phyloP scores from a whole-genome alignment of 92 coral and sea anemone genomes.

The Palythoa heliodiscus region DNA sequence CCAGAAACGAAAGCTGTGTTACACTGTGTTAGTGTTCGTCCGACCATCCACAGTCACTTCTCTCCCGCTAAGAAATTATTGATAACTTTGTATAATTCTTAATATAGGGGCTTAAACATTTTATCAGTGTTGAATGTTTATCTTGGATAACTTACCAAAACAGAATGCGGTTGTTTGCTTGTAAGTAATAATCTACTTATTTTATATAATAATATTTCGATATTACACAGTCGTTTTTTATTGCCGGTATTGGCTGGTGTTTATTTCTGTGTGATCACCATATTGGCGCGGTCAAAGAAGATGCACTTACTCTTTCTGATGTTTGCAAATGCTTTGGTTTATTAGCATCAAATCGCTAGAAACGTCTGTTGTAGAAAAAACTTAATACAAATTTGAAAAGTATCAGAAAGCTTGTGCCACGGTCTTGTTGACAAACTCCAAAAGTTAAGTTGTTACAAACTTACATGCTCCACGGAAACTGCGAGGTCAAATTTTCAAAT shows the following conservation, averaged over 20 bases:
- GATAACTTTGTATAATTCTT: background rate
- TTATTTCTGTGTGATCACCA: background rate
- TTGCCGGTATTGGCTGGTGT: background rate
- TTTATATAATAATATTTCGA: background rate
- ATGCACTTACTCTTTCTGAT: background rate
- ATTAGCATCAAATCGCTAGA: background rate
- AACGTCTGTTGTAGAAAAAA: background rate
- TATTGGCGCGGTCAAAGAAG: background rate
- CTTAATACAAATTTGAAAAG: background rate
- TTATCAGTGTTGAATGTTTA: background rate
- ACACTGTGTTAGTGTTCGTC: background rate
- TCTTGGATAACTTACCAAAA: conserved; percentile 16
- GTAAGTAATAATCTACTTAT: background rate
- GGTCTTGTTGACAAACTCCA: background rate
- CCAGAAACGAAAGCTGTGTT: background rate
- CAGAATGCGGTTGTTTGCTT: conserved; percentile 9
- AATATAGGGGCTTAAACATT: background rate
- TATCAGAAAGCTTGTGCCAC: background rate
- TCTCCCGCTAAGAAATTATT: background rate
- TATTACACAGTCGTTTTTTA: background rate
- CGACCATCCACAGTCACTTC: too few species aligned
- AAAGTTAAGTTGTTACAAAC: too few species aligned
- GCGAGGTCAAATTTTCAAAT: background rate
- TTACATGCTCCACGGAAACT: background rate
- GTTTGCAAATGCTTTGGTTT: background rate